These are phyloP conservation scores for Scaptomyza montana DNA, from an alignment of 1,140 invertebrate species.

Conservation along the genomic window DNA sequence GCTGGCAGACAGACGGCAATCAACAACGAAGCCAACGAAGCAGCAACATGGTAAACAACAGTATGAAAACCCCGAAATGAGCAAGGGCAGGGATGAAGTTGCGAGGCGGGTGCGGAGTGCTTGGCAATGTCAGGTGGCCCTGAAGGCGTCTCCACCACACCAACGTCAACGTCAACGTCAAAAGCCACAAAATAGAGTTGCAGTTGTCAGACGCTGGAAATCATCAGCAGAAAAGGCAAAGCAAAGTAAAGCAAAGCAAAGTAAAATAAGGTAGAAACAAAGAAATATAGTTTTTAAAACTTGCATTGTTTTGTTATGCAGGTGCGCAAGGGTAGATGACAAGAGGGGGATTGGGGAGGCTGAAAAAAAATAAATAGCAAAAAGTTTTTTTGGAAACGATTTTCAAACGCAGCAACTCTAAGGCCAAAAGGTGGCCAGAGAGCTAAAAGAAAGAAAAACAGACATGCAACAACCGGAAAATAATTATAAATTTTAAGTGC, in stretches of 20 bases:
- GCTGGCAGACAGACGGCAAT: slow-evolving; percentile 66
- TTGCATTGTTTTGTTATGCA: slow-evolving; percentile 56
- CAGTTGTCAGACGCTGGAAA: slow-evolving; percentile 13
- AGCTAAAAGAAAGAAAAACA: not conserved
- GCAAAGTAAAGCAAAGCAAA: not conserved
- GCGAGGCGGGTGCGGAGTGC: not conserved
- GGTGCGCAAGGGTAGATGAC: slow-evolving; percentile 7
- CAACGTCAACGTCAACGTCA: slow-evolving; percentile 32
- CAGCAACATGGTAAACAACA: slow-evolving; percentile 73
- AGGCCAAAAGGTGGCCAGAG: slow-evolving; percentile 5
- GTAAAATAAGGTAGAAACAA: no score
- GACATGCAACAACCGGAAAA: slow-evolving; percentile 72
- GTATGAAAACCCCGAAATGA: slow-evolving; percentile 31
- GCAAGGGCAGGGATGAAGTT: not conserved
- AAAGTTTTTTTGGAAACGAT: slow-evolving; percentile 55
- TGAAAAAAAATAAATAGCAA: not conserved
- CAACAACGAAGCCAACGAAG: slow-evolving; percentile 72
- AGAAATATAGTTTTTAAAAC: slow-evolving; percentile 27
- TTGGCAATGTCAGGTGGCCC: slow-evolving; percentile 6
- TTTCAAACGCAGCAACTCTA: slow-evolving; percentile 46
- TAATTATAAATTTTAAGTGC: slow-evolving; percentile 74
- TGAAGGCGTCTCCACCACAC: slow-evolving; percentile 1
- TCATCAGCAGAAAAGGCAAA: slow-evolving; percentile 14
- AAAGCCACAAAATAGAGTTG: slow-evolving; percentile 30
- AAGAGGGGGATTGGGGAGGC: slow-evolving; percentile 1